Evolutionary conservation across 2,797 vertebrate species (phyloP), one percentile per base, ranked within the genome.

Genomic region (Phoeniculus purpureus): DNA sequence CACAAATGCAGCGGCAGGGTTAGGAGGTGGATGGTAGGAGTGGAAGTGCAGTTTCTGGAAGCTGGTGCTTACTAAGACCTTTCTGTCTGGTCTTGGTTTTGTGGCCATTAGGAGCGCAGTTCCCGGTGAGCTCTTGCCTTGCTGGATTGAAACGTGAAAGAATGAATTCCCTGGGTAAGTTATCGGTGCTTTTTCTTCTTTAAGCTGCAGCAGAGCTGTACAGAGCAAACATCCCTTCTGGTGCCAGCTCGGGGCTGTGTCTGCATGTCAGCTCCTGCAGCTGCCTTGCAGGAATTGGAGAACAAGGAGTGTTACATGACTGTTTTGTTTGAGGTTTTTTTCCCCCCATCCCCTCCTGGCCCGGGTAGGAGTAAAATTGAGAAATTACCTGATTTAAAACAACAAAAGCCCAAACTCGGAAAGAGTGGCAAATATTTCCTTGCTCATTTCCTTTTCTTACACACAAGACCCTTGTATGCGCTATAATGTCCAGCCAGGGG

Each of bases 121-220:
- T 82, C 73, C 66, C 29, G 23, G 70, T 50, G 92, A 96, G 74
- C 79, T 76, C 70, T 93, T 73, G 85, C 85, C 78, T 87, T 94
- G 70, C 93, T 95, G 94, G 94, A 92, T 87, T 40, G 81, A 91
- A 90, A 67, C 18, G 12, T 83, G 66, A 76, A 75, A 91, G 85
- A 62, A 98, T 97, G 97, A 90, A 95, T 95, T 82, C 84, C 54
- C 62, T 19, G 75, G 98, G 98, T 98, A 97, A 97, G 97, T 97
- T 85, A 91, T 87, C 5, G 3, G 47, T 90, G 91, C 88, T 95
- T 93, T 94, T 88, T 89, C 74, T 79, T 79, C 43, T 71, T 47
- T 60, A 31, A 62, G 74, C 71, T 74, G 55, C 70, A 60, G 61
- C 66, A 61, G 62, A 40, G 71, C 29, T 51, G 50, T 55, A 14